Percentiles rank a stretch among this genome's conserved stretches.
These are phyloP conservation scores for Mechanitis messenoides DNA, from an alignment of 2,888 invertebrate species.

Conservation along the genomic window DNA sequence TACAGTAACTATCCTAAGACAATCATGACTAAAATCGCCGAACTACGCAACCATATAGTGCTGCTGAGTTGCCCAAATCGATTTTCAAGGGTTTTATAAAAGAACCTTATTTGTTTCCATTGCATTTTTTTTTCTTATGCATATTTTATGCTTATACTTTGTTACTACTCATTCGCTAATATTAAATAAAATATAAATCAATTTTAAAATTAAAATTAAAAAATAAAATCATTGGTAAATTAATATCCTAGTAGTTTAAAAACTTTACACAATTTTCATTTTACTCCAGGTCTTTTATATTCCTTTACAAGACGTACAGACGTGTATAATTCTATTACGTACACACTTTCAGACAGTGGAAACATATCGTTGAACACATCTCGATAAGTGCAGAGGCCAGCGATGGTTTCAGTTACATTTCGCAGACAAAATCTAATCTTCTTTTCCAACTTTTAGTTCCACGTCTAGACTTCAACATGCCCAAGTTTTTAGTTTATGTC, in stretches of 20 bases:
- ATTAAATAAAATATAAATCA: too few relatives aligned
- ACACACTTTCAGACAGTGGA: slow-evolving; percentile 31
- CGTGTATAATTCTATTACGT: not conserved
- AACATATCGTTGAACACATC: slow-evolving; percentile 39
- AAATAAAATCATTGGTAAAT: too few relatives aligned
- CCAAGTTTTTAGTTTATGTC: slow-evolving; percentile 43
- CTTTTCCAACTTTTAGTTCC: slow-evolving; percentile 55
- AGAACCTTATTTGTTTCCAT: slow-evolving; percentile 39
- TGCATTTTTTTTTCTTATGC: slow-evolving; percentile 13
- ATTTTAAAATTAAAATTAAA: too few relatives aligned
- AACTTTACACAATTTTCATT: too few relatives aligned
- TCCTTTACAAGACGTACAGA: too few relatives aligned
- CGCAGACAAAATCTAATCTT: slow-evolving; percentile 66
- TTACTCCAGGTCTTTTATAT: too few relatives aligned
- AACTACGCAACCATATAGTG: slow-evolving; percentile 35
- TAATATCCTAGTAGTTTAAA: too few relatives aligned
- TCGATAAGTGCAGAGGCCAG: slow-evolving; percentile 58
- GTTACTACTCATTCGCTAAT: too few relatives aligned
- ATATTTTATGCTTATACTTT: too few relatives aligned
- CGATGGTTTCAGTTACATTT: slow-evolving; percentile 60
- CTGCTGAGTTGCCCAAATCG: slow-evolving; percentile 46
- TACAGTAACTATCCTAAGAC: slow-evolving; percentile 9
- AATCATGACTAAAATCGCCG: slow-evolving; percentile 20
- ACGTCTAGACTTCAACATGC: slow-evolving; percentile 51
- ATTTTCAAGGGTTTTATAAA: slow-evolving; percentile 48